A percentile compares a stretch with the other conserved stretches of the same genome.
Conservation (phyloP, 2,113 vertebrate species). For the Phoenicopterus ruber region DNA sequence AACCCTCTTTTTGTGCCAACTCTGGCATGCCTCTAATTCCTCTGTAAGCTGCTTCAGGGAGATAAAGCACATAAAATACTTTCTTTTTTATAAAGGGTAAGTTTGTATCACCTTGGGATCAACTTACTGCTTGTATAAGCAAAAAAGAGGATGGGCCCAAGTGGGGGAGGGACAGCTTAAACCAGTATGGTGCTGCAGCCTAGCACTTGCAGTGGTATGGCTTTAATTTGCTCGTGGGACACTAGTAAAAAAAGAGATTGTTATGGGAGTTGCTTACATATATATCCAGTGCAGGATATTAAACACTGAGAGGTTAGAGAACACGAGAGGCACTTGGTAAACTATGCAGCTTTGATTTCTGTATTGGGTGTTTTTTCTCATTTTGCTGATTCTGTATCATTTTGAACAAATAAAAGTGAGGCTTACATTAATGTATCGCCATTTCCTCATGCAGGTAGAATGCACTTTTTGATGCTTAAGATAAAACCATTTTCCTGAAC, state of each 20-base stretch:
- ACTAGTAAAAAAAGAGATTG: background rate
- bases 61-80: background rate
- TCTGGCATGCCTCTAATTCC: background rate
- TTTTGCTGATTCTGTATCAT: background rate
- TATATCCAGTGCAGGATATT: slow-evolving; percentile 9
- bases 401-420: background rate
- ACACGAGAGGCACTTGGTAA: background rate
- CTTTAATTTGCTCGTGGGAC: slow-evolving; percentile 5
- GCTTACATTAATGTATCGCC: background rate
- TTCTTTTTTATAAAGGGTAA: background rate
- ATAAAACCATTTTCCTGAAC: background rate
- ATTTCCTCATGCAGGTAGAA: background rate
- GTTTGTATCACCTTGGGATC: background rate
- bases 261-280: background rate
- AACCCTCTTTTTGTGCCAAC: background rate
- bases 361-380: background rate
- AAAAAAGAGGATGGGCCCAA: background rate
- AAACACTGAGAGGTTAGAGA: slow-evolving; percentile 27
- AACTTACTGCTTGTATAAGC: background rate
- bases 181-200: background rate
- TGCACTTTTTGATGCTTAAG: background rate
- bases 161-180: background rate
- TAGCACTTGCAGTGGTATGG: background rate
- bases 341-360: background rate
- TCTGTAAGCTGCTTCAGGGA: background rate